phyloP scores from a whole-genome alignment of 2,113 vertebrate genomes.

The Galemys pyrenaicus region DNA sequence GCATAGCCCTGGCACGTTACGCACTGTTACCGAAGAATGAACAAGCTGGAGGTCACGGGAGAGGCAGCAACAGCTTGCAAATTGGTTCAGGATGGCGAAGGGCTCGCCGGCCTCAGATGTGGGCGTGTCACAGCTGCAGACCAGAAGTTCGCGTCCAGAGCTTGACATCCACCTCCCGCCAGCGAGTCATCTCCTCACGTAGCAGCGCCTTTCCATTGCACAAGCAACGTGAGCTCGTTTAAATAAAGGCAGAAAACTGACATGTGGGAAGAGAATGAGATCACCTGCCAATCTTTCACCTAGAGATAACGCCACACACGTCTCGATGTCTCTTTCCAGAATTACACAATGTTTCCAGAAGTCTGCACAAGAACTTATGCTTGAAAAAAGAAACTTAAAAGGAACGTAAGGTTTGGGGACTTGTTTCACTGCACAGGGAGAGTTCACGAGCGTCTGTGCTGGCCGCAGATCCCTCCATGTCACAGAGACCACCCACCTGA shows the following conservation, averaged over 20 bases:
- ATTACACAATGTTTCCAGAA: no score
- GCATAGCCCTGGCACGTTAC: no score
- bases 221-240: background rate
- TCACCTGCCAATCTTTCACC: no score
- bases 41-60: no score
- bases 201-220: background rate
- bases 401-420: background rate
- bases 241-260: background rate
- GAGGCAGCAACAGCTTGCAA: background rate
- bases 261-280: background rate
- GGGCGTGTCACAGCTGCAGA: background rate
- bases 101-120: fast-evolving
- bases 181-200: background rate
- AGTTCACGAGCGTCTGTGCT: background rate
- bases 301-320: background rate
- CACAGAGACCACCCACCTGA: background rate
- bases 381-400: no score
- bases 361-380: background rate
- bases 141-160: background rate
- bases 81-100: no score
- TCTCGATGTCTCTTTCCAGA: background rate
- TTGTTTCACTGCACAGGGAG: background rate
- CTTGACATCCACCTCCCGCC: background rate
- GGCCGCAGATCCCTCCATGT: background rate
- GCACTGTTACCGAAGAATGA: no score